Conservation (phyloP, 2,113 vertebrate genomes). For the Lampris incognitus region DNA sequence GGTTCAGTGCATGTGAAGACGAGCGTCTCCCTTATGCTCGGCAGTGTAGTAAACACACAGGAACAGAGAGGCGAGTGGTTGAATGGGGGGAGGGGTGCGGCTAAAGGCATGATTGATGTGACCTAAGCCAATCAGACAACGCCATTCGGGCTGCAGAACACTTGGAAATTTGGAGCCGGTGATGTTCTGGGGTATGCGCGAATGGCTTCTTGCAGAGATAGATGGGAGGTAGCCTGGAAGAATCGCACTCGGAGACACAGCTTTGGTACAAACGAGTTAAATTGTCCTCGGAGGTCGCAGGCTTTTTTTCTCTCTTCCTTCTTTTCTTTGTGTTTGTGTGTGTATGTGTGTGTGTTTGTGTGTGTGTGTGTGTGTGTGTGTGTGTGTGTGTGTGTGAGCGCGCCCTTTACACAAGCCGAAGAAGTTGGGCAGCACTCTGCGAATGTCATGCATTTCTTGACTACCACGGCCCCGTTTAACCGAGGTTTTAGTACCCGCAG, state of each 20-base stretch:
- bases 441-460: constrained; percentile 29
- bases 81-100: constrained; percentile 86
- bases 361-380: background rate
- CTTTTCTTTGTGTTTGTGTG: too few relatives aligned
- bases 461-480: background rate
- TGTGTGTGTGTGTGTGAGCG: background rate
- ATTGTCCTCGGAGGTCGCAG: background rate
- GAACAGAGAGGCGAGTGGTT: constrained; percentile 84
- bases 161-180: constrained; percentile 82
- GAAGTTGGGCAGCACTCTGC: constrained; percentile 20
- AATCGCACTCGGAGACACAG: constrained; percentile 52
- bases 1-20: constrained; percentile 83
- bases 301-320: background rate
- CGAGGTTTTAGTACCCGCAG: constrained; percentile 31
- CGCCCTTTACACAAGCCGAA: constrained; percentile 11
- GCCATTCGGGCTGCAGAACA: constrained; percentile 75
- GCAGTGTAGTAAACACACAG: constrained; percentile 88
- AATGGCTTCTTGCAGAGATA: constrained; percentile 75
- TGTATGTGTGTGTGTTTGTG: too few relatives aligned
- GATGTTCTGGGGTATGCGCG: constrained; percentile 77
- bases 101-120: constrained; percentile 82
- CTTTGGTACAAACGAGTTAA: constrained; percentile 13
- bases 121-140: constrained; percentile 76
- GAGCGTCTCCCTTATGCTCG: constrained; percentile 84
- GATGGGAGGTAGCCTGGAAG: constrained; percentile 63